These are phyloP conservation scores for Rhagonycha fulva DNA, from an alignment of 2,888 invertebrate species.

Conservation along the genomic window DNA sequence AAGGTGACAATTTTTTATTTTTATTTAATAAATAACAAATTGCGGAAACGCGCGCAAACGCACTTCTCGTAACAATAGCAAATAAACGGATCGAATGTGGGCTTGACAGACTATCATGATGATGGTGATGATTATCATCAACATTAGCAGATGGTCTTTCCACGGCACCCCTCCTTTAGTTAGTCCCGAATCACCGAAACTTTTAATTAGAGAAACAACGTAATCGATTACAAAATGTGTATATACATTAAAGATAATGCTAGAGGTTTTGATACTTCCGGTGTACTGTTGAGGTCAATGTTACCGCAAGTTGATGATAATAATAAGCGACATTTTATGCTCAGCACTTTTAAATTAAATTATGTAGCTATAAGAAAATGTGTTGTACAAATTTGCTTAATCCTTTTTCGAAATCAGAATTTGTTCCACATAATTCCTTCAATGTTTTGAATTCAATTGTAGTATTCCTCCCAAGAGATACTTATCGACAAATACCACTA, in stretches of 20 bases:
- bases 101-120: conserved; percentile 27
- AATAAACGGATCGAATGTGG: conserved; percentile 33
- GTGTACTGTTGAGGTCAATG: neutral
- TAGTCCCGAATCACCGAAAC: neutral
- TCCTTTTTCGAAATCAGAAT: neutral
- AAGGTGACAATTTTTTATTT: neutral
- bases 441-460: neutral
- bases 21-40: conserved; percentile 1
- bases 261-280: neutral
- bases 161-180: neutral
- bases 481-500: neutral
- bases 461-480: neutral
- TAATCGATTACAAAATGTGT: neutral
- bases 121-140: conserved; percentile 25
- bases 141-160: conserved; percentile 44
- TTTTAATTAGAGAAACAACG: neutral
- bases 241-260: neutral
- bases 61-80: conserved; percentile 14
- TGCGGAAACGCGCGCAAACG: conserved; percentile 8
- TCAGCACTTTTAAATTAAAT: neutral
- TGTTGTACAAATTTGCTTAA: neutral
- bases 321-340: neutral
- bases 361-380: neutral
- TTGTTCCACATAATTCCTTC: neutral
- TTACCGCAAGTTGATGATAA: neutral